Evolutionary conservation across 2,888 invertebrate genomes (phyloP).

Genomic region (Leptinotarsa peninsularis): DNA sequence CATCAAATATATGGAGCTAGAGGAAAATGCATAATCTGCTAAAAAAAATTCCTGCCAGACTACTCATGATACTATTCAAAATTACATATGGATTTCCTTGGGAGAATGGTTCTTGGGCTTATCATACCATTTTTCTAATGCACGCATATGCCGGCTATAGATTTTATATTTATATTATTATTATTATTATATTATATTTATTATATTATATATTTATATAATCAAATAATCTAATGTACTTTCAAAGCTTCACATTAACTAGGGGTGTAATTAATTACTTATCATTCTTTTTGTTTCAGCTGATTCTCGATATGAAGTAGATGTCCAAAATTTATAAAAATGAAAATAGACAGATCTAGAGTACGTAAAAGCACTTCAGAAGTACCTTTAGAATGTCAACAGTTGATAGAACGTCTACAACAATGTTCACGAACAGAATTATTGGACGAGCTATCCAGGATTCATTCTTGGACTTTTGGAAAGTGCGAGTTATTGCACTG

Average conservation of each 20-base stretch:
- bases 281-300: slow-evolving; percentile 28
- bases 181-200: too few species aligned
- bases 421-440: slow-evolving; percentile 76
- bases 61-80: too few species aligned
- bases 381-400: slow-evolving; percentile 82
- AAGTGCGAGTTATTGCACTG: slow-evolving; percentile 90
- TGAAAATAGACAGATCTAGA: slow-evolving; percentile 86
- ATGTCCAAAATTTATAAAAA: slow-evolving; percentile 57
- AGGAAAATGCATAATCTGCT: too few species aligned
- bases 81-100: too few species aligned
- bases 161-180: too few species aligned
- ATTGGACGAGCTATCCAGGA: slow-evolving; percentile 75
- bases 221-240: neutral
- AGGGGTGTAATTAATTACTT: neutral
- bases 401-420: slow-evolving; percentile 79
- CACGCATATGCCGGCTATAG: too few species aligned
- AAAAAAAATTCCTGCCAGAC: too few species aligned
- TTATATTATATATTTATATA: too few species aligned
- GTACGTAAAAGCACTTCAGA: slow-evolving; percentile 87
- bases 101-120: too few species aligned
- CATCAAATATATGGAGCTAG: too few species aligned
- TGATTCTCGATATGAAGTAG: slow-evolving; percentile 38
- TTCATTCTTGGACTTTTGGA: slow-evolving; percentile 86
- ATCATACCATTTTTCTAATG: too few species aligned
- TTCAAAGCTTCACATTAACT: neutral